Percentiles rank a stretch among this genome's conserved stretches.
phyloP scores from a whole-genome alignment of 2,113 vertebrate genomes.

The Cyprinodon brontotheroides region DNA sequence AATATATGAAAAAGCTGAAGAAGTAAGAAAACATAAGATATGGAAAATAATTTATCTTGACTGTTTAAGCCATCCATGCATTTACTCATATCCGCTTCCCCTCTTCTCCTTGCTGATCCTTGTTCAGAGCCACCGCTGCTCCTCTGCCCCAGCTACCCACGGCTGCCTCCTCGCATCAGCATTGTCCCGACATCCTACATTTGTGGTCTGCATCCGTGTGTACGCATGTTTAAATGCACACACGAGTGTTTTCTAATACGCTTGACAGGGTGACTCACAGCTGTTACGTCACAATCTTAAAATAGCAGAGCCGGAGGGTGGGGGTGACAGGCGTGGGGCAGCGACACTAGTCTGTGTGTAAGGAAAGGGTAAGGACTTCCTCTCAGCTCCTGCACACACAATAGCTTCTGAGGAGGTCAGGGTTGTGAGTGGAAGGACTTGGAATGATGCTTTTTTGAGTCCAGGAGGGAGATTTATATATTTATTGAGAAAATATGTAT shows the following conservation, averaged over 20 bases:
- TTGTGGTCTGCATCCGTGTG: slow-evolving; percentile 6
- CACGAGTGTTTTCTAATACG: slow-evolving; percentile 11
- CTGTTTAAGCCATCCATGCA: slow-evolving; percentile 14
- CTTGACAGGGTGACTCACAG: slow-evolving; percentile 45
- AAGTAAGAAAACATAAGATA: neutral
- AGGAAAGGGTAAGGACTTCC: slow-evolving; percentile 83
- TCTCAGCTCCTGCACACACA: slow-evolving; percentile 58
- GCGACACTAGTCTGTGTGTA: slow-evolving; percentile 37
- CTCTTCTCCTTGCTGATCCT: slow-evolving; percentile 5
- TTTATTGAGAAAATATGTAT: neutral
- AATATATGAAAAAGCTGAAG: no score
- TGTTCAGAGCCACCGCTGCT: slow-evolving; percentile 6
- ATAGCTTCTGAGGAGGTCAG: slow-evolving; percentile 58
- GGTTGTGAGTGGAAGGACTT: slow-evolving; percentile 30
- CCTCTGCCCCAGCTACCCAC: slow-evolving; percentile 14
- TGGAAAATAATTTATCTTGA: slow-evolving; percentile 39
- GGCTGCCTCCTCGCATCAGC: slow-evolving; percentile 36
- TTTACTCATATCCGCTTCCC: slow-evolving; percentile 38
- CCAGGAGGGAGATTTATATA: neutral
- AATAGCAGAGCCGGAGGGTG: slow-evolving; percentile 54
- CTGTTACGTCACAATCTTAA: slow-evolving; percentile 54
- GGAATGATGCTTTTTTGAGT: slow-evolving; percentile 38
- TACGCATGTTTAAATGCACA: neutral
- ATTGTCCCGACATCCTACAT: neutral
- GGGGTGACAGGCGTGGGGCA: slow-evolving; percentile 32